Percentiles rank a stretch among this genome's conserved stretches.
Conservation (phyloP, 2,797 vertebrate species). For the Manis javanica region DNA sequence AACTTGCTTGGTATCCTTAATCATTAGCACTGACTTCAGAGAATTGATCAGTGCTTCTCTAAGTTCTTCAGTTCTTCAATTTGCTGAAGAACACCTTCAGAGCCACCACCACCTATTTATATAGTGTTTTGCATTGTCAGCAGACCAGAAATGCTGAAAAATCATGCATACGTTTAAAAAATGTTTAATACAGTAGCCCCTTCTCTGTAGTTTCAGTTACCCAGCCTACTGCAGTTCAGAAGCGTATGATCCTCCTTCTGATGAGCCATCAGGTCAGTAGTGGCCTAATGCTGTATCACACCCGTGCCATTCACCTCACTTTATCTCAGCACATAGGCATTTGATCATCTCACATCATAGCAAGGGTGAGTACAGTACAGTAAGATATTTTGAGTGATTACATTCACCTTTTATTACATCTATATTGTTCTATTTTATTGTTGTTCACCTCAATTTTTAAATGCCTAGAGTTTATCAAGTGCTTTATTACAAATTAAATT, state of each 20-base stretch:
- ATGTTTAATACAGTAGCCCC: neutral
- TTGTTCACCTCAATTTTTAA: neutral
- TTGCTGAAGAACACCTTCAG: neutral
- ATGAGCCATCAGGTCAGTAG: neutral
- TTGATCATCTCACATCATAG: neutral
- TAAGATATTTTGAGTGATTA: too few relatives aligned
- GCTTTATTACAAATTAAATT: neutral
- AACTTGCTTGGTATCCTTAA: neutral
- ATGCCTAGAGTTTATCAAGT: too few relatives aligned
- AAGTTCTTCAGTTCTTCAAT: neutral
- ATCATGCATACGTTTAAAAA: neutral
- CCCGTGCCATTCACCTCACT: neutral
- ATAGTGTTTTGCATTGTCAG: neutral
- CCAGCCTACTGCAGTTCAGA: neutral
- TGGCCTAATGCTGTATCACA: neutral
- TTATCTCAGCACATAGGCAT: too few relatives aligned
- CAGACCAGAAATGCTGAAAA: constrained; percentile 6
- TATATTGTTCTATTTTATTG: neutral
- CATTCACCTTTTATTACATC: neutral
- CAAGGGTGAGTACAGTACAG: neutral
- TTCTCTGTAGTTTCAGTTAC: neutral
- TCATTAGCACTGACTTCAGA: neutral
- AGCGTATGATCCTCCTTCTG: neutral
- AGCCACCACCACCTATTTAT: neutral
- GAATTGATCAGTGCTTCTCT: neutral